Evolutionary conservation across 2,888 invertebrate species (phyloP), one percentile per base, ranked within the genome.

Genomic region (Nineta flava): DNA sequence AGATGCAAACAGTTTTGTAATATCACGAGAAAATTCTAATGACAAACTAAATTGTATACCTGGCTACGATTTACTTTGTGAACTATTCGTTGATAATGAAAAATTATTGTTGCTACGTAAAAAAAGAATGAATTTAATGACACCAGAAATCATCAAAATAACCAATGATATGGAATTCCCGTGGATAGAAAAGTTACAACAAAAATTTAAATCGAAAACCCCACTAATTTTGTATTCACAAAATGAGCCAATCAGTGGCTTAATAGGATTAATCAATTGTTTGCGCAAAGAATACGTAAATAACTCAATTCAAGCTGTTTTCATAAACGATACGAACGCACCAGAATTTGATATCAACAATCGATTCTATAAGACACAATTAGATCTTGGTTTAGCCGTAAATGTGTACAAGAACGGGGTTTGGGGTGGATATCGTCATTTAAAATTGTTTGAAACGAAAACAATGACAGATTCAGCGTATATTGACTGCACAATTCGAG

Each of bases 211-310:
- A 52, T 54, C 53, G 9, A 54, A 59, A 50, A 75, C 76, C 57
- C 65, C 83, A 1, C 68, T 85, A 1, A 61, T 93, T 1, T 76
- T 85, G 16, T 60, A 56, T 46, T 70, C 79, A 1, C 76, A 82
- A 62, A 75, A 78, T 54, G 79, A 83, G 49, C 70, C 73, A 2
- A 68, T 79, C 7, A 87, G 76, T 61, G 97, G 97, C 12, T 70
- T 94, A 15, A 21, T 83, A 58, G 97, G 96, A n/a, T 67, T 95
- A 49, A 78, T 87, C 0, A 92, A 92, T 58, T 94, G 94, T 64
- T 64, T 96, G 21, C 74, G 84, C 51, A 81, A 75, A 57, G 93
- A 94, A 61, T 72, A 75, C 1, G 73, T 74, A 46, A 62, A 65
- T 2, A 62, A 76, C 55, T 62, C 75, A 1, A 67, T 79, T 1